Conservation (phyloP, 53 echinoderm and acorn worm genomes). For the Luidia sarsii region DNA sequence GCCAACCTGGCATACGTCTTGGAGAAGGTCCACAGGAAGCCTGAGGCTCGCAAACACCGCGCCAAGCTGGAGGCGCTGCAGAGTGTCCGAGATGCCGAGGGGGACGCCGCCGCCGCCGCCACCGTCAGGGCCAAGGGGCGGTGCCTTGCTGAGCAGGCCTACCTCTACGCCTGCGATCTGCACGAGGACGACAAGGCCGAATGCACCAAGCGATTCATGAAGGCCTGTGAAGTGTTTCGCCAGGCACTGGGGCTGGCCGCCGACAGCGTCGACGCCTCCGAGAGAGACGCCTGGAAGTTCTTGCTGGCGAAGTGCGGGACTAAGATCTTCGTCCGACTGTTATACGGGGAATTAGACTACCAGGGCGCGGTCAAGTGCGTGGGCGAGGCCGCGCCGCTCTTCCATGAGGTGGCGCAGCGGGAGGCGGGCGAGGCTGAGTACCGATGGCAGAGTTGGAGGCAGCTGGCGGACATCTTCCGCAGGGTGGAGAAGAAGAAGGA, state of each 20-base stretch:
- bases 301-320: slow-evolving; percentile 2
- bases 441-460: slow-evolving; percentile 41
- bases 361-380: slow-evolving; percentile 9
- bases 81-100: background rate
- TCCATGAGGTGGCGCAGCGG: slow-evolving; percentile 16
- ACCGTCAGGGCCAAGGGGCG: background rate
- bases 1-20: slow-evolving; percentile 27
- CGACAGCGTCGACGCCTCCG: background rate
- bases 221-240: no score
- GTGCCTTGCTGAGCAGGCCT: slow-evolving; percentile 53
- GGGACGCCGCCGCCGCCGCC: background rate
- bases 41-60: no score
- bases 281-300: slow-evolving; percentile 46
- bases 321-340: slow-evolving; percentile 20
- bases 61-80: no score
- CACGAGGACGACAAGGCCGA: slow-evolving; percentile 31
- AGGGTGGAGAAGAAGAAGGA: slow-evolving; percentile 5
- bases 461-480: slow-evolving; percentile 39
- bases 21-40: background rate
- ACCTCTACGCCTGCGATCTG: slow-evolving; percentile 28
- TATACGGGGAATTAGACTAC: background rate
- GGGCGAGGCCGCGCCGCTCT: background rate
- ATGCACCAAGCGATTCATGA: background rate
- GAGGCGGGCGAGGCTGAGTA: slow-evolving; percentile 1
- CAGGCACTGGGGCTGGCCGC: slow-evolving; percentile 10